Percentiles rank a stretch among this genome's conserved stretches.
phyloP scores from a whole-genome alignment of 2,113 vertebrate genomes.

The Notiomystis cincta region DNA sequence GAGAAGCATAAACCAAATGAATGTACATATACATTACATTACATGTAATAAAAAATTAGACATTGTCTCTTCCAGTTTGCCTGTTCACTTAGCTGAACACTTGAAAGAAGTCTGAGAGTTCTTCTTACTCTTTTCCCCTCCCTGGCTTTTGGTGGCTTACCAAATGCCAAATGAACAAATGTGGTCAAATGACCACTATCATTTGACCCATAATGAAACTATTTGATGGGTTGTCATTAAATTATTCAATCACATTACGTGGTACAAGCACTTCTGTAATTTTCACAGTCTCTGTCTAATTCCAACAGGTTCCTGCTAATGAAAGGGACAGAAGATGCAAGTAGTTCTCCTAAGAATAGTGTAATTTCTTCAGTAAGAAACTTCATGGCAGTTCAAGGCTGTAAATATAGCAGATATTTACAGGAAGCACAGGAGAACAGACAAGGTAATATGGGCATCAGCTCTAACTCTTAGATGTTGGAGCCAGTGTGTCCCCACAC shows the following conservation, averaged over 20 bases:
- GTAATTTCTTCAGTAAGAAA: neutral
- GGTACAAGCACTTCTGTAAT: neutral
- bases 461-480: neutral
- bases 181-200: neutral
- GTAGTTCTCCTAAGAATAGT: neutral
- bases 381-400: neutral
- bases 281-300: neutral
- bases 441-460: neutral
- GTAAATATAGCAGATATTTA: neutral
- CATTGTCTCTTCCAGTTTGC: neutral
- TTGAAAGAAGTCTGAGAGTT: neutral
- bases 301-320: neutral
- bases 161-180: neutral
- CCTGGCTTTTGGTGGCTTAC: neutral
- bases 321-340: neutral
- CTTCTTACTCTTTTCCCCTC: neutral
- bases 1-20: neutral
- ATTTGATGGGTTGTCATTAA: neutral
- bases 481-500: neutral
- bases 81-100: neutral
- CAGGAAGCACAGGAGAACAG: neutral
- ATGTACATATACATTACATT: neutral
- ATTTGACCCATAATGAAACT: neutral
- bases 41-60: neutral
- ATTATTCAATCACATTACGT: neutral